phyloP scores from a whole-genome alignment of 2,113 vertebrate genomes.

The human (Homo sapiens) region GRCh38 chr4:101175501-101176000 shows the following conservation, averaged over 20 bases:
- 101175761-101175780: background rate
- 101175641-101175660: background rate
- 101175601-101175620: background rate
- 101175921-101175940: constrained; percentile 34
- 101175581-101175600: background rate
- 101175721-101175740: background rate
- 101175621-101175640: background rate
- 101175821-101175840: background rate
- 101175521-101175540: background rate
- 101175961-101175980: constrained; percentile 37
- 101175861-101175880: constrained; percentile 9
- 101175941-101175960: constrained; percentile 51
- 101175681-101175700: background rate
- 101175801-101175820: background rate
- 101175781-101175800: background rate
- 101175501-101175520: background rate
- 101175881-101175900: constrained; percentile 51
- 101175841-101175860: background rate
- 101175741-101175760: background rate
- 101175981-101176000: constrained; percentile 65
- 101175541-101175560: background rate
- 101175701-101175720: background rate
- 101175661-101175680: background rate
- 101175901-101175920: constrained; percentile 49
- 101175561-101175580: background rate